Percentiles rank a stretch among this genome's conserved stretches.
phyloP scores from a whole-genome alignment of 1,140 invertebrate genomes.

The Piezodorus guildinii region DNA sequence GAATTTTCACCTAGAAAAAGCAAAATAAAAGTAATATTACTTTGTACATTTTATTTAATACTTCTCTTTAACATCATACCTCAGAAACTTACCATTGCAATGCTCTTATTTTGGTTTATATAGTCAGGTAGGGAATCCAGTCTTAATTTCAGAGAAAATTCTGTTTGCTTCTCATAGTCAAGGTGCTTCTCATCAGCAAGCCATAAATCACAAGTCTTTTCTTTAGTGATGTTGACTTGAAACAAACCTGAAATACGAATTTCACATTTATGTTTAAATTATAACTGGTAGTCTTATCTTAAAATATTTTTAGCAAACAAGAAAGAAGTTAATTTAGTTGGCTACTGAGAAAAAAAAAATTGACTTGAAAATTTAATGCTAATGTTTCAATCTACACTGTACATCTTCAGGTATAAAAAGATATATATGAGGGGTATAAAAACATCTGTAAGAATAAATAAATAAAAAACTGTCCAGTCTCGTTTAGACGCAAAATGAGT shows the following conservation, averaged over 20 bases:
- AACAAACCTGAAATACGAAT: slow-evolving; percentile 44
- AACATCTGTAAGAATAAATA: too few species aligned
- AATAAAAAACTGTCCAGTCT: too few species aligned
- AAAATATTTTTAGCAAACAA: too few species aligned
- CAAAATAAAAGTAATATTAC: neutral
- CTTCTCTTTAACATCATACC: neutral
- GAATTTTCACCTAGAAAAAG: slow-evolving; percentile 52
- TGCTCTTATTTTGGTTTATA: slow-evolving; percentile 54
- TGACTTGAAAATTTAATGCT: too few species aligned
- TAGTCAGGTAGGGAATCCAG: slow-evolving; percentile 62
- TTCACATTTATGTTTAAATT: too few species aligned
- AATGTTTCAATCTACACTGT: too few species aligned
- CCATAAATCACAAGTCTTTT: slow-evolving; percentile 64
- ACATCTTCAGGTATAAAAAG: too few species aligned
- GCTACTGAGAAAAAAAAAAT: too few species aligned
- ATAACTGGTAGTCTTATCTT: too few species aligned
- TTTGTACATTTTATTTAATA: neutral
- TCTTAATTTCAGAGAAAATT: slow-evolving; percentile 62
- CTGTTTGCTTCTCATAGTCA: slow-evolving; percentile 60
- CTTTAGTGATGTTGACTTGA: slow-evolving; percentile 55
- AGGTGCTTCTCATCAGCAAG: slow-evolving; percentile 43
- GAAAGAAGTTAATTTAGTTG: too few species aligned
- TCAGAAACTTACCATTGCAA: slow-evolving; percentile 40
- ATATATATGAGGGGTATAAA: too few species aligned
- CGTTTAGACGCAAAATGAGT: too few species aligned